Base-by-base conservation (phyloP, 2,888 invertebrate species). In the Sinopyrophorus schimmeli region DNA sequence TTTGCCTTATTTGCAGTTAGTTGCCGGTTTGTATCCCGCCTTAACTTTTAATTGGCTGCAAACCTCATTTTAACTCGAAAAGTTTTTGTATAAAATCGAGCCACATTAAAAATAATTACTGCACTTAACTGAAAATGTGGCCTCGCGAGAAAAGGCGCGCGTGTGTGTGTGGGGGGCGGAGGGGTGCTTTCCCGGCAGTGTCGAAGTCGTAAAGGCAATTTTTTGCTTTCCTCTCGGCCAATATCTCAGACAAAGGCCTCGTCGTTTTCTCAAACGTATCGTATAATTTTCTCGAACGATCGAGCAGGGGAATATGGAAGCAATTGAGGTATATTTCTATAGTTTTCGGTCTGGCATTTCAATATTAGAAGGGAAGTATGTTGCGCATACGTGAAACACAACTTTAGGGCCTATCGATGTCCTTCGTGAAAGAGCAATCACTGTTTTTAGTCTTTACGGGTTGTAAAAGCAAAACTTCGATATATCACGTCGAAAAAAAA, bases 11-110 rank as follows among this genome's bases (percentile, higher is more conserved):
- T 49, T 49, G 40, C 30, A 30, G 34, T 47, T 53, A 53, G 50
- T 56, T 56, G 35, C 53, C 28, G 34, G 51, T 42, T 44, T 42
- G 41, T 43, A 47, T 57, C 54, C 50, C 53, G 44, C 51, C 53
- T 50, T 54, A 58, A 59, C 53, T 59, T 59, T 58, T 59, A 59
- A 59, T 59, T 59, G 59, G 54, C 52, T 53, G 40, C 47, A 42
- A 55, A 50, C 40, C 54, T 48, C 40, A 53, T 40, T 55, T 44
- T 43, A 38, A 21, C 31, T 41, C 16, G 31, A n/a, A 32, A 38
- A 32, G 18, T 49, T 44, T 47, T 46, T 42, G 44, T 16, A 38
- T 30, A 37, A 41, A 41, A 46, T 44, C 35, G 30, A 37, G 42
- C 30, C 26, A 30, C 39, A 48, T 48, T 52, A 52, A 52, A 52